phyloP scores from a whole-genome alignment of 1,140 invertebrate species.

The Bathynomus jamesi region DNA sequence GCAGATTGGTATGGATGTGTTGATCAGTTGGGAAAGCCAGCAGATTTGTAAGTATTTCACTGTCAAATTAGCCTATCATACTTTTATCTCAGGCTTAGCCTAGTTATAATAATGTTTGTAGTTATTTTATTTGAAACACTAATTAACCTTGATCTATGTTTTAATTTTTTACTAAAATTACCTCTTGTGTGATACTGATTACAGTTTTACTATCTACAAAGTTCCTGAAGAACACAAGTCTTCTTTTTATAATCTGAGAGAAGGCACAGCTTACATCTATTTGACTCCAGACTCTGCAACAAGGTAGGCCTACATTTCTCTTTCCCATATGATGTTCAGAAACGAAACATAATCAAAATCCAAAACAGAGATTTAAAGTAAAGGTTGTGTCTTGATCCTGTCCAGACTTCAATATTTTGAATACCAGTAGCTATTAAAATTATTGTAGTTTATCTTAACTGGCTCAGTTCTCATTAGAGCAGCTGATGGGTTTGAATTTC shows the following conservation, averaged over 20 bases:
- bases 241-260: slow-evolving; percentile 49
- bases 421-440: too few relatives aligned
- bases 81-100: too few relatives aligned
- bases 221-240: slow-evolving; percentile 57
- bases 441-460: too few relatives aligned
- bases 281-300: slow-evolving; percentile 54
- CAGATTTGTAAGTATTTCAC: slow-evolving; percentile 23
- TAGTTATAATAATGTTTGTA: neutral
- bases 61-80: too few relatives aligned
- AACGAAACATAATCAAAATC: too few relatives aligned
- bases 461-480: too few relatives aligned
- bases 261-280: slow-evolving; percentile 63
- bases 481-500: too few relatives aligned
- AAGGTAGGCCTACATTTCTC: too few relatives aligned
- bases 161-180: neutral
- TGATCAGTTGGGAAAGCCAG: slow-evolving; percentile 25
- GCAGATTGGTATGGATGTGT: slow-evolving; percentile 32
- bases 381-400: too few relatives aligned
- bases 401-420: too few relatives aligned
- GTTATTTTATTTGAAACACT: neutral
- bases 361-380: too few relatives aligned
- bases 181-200: neutral
- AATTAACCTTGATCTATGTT: neutral
- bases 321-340: too few relatives aligned
- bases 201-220: slow-evolving; percentile 77